Conservation (phyloP, 2,888 invertebrate genomes). For the Chrysomela aeneicollis region DNA sequence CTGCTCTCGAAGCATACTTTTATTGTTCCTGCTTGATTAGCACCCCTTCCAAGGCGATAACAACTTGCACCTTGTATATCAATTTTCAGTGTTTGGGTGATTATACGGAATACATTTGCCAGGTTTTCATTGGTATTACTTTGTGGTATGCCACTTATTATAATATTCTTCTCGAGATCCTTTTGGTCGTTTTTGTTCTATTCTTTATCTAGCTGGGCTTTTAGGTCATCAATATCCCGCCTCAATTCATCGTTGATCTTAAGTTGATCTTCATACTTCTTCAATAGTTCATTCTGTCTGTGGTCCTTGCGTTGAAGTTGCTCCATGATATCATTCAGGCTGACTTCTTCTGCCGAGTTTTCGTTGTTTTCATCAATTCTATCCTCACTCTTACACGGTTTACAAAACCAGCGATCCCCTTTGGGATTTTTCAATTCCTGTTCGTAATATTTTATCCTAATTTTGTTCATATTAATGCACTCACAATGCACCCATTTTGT, state of each 20-base stretch:
- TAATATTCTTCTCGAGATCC: conserved; percentile 4
- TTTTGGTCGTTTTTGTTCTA: conserved; percentile 13
- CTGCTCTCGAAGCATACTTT: conserved; percentile 4
- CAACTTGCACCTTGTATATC: conserved; percentile 13
- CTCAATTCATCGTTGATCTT: conserved; percentile 12
- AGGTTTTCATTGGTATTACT: conserved; percentile 11
- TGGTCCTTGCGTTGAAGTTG: neutral
- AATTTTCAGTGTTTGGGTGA: conserved; percentile 8
- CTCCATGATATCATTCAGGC: conserved; percentile 1
- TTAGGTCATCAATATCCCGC: conserved; percentile 12
- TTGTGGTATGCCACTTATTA: conserved; percentile 5
- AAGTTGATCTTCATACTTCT: conserved; percentile 10
- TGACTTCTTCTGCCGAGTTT: neutral
- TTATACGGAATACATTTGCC: neutral
- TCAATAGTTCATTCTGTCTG: conserved; percentile 4
- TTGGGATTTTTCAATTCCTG: conserved; percentile 14
- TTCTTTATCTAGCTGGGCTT: conserved; percentile 9
- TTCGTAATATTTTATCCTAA: conserved; percentile 3
- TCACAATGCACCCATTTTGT: conserved; percentile 10
- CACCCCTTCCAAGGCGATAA: conserved; percentile 3
- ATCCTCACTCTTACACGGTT: conserved; percentile 10
- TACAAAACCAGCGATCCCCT: conserved; percentile 9
- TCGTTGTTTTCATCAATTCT: neutral
- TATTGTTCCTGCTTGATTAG: conserved; percentile 6
- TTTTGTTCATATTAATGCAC: conserved; percentile 6